A percentile compares a stretch with the other conserved stretches of the same genome.
These are phyloP conservation scores for Brenthis daphne DNA, from an alignment of 2,888 invertebrate genomes.

Conservation along the genomic window DNA sequence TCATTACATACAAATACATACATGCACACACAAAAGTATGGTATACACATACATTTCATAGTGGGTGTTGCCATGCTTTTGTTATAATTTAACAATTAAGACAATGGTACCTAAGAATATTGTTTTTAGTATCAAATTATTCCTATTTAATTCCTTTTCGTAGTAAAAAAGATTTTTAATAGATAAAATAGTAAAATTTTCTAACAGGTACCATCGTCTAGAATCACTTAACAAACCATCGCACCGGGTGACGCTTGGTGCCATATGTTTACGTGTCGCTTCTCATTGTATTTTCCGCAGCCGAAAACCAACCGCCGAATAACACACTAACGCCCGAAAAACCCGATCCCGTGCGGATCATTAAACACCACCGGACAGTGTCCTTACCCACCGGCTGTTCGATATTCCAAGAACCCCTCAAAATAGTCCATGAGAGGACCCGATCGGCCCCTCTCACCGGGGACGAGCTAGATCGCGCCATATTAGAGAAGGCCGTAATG, in stretches of 20 bases:
- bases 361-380: conserved; percentile 71
- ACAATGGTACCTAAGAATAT: conserved; percentile 39
- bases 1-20: conserved; percentile 31
- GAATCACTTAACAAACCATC: conserved; percentile 46
- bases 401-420: conserved; percentile 64
- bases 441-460: conserved; percentile 86
- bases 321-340: conserved; percentile 73
- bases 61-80: conserved; percentile 39
- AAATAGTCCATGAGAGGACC: conserved; percentile 84
- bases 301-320: conserved; percentile 71
- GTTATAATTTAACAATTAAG: conserved; percentile 35
- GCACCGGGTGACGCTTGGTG: conserved; percentile 71
- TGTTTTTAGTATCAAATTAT: neutral
- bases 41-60: conserved; percentile 26
- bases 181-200: too few relatives aligned
- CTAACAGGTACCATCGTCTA: conserved; percentile 41
- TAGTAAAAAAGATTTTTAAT: too few relatives aligned
- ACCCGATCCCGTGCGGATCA: conserved; percentile 54
- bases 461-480: conserved; percentile 67
- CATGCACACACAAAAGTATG: conserved; percentile 33
- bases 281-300: conserved; percentile 73
- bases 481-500: conserved; percentile 59
- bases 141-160: neutral
- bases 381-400: conserved; percentile 70
- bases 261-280: conserved; percentile 74